Evolutionary conservation across 1,140 invertebrate species (phyloP).

Genomic region (Holcopasites calliopsidis): DNA sequence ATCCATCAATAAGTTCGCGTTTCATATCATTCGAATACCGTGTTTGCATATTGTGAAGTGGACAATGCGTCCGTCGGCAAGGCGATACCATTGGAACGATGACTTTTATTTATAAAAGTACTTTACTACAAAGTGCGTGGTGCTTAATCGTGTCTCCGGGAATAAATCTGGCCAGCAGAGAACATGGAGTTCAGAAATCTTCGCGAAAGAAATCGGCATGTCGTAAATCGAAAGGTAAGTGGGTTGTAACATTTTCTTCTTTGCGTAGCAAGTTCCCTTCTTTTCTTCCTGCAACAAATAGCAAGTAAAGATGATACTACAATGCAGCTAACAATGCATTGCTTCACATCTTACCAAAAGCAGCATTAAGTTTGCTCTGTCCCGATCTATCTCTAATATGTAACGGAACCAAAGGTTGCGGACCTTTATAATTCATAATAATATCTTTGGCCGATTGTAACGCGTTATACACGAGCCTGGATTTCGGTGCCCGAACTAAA

Average conservation of each 20-base stretch:
- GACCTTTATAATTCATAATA: slow-evolving; percentile 52
- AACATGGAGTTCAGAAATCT: neutral
- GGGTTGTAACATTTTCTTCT: slow-evolving; percentile 79
- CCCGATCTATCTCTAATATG: slow-evolving; percentile 47
- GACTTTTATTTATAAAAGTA: neutral
- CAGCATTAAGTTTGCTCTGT: slow-evolving; percentile 38
- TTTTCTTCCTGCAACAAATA: slow-evolving; percentile 80
- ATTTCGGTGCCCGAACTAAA: slow-evolving; percentile 87
- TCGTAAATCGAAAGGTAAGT: slow-evolving; percentile 84
- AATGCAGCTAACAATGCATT: neutral
- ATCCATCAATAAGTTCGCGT: neutral
- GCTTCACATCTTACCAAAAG: slow-evolving; percentile 14
- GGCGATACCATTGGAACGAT: neutral
- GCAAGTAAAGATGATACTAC: neutral
- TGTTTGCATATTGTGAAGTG: neutral
- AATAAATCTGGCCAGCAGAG: neutral
- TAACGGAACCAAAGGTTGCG: slow-evolving; percentile 54
- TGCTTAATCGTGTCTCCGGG: neutral
- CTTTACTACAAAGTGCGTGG: neutral
- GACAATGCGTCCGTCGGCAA: neutral
- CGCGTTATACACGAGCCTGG: slow-evolving; percentile 83
- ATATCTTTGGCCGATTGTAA: slow-evolving; percentile 78
- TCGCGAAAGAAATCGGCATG: slow-evolving; percentile 81
- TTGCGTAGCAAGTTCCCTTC: slow-evolving; percentile 80
- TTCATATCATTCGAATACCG: neutral